Percentiles rank a stretch among this genome's conserved stretches.
Evolutionary conservation across 2,888 invertebrate genomes (phyloP).

Genomic region (Ceriagrion tenellum): DNA sequence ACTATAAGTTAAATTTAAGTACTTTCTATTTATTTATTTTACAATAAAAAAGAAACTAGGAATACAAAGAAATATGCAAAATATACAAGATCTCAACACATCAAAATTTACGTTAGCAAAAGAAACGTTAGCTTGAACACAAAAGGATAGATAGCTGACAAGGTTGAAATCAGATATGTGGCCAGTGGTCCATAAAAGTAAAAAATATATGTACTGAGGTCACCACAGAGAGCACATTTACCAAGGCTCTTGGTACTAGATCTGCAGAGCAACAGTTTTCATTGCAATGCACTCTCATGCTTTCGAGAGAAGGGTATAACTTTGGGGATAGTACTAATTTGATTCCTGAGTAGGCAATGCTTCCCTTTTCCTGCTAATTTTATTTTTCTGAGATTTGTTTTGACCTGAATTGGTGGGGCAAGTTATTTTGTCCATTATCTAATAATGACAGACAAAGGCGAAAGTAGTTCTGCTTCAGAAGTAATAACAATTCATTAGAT

Average conservation of each 20-base stretch:
- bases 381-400: too few relatives aligned
- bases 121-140: not conserved
- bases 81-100: not conserved
- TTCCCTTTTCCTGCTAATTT: too few relatives aligned
- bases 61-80: not conserved
- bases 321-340: not conserved
- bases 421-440: too few relatives aligned
- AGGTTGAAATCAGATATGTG: not conserved
- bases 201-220: not conserved
- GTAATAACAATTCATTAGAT: too few relatives aligned
- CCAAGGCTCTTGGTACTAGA: not conserved
- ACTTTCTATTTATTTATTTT: not conserved
- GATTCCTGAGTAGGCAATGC: not conserved
- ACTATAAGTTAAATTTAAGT: not conserved
- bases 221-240: not conserved
- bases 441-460: too few relatives aligned
- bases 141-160: not conserved
- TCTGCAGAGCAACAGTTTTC: not conserved
- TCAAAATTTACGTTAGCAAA: not conserved
- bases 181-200: not conserved
- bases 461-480: too few relatives aligned
- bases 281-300: not conserved
- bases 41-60: not conserved
- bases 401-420: too few relatives aligned
- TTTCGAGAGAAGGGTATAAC: not conserved